Base-by-base conservation (phyloP, 2,113 vertebrate genomes). In the Malurus cyaneus region DNA sequence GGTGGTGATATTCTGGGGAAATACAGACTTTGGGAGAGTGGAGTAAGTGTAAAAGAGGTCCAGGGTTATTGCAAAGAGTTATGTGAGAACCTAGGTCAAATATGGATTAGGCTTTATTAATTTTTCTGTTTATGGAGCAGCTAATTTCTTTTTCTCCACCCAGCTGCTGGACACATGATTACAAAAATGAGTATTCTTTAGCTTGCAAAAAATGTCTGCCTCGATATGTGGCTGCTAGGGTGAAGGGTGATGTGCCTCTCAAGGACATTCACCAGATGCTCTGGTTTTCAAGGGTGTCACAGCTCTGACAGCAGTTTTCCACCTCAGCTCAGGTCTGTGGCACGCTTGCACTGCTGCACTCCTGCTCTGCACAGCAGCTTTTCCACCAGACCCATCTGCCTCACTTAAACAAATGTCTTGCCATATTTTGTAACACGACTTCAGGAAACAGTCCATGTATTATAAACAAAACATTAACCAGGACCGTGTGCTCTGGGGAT, bases 281-380 rank as follows among this genome's bases (percentile, higher is more conserved):
- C 41, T 53, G 80, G 18, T 25, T 77, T 88, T 59, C 26, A 44
- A 46, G 64, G 14, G 54, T 61, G 78, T 73, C 18, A 26, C 1
- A 5, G 47, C n/a, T 69, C 31, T 3, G 36, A 77, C 69, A 90
- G 64, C 41, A n/a, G 36, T 60, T 80, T 86, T 80, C 77, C 64
- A 90, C 59, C 67, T 80, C 59, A 28, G 64, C 46, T 61, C 28
- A 69, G 31, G 25, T 28, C 39, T 0, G 0, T 29, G 32, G 42
- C 13, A 21, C 0, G 0, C 23, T 2, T 60, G 44, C 0, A 1
- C 16, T 36, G n/a, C 66, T 31, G 46, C 46, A 6, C 24, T 76
- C 41, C 25, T 23, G 9, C 44, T 34, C 71, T 23, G n/a, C 0
- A 0, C 39, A 17, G 28, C 0, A 0, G 19, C 64, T 94, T 32